Conservation (phyloP, 2,797 vertebrate species). For the Micropoecilia bifurca region DNA sequence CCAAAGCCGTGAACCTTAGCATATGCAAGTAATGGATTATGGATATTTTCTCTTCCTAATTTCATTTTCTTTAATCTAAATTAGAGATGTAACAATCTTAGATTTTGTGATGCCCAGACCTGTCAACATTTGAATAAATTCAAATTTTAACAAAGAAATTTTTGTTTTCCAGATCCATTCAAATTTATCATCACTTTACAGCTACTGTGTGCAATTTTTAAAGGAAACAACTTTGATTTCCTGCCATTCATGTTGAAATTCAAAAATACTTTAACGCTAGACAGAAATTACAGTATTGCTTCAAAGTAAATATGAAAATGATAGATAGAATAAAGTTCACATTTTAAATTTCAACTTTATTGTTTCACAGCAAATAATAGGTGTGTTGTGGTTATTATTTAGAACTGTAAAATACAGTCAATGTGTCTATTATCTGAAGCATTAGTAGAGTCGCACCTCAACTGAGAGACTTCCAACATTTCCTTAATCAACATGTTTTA, state of each 20-base stretch:
- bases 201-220: not conserved
- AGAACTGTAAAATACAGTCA: not conserved
- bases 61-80: slow-evolving; percentile 29
- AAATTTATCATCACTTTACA: not conserved
- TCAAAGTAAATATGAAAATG: not conserved
- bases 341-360: not conserved
- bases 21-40: not conserved
- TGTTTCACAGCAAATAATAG: not conserved
- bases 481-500: not conserved
- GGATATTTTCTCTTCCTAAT: slow-evolving; percentile 18
- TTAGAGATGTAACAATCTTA: not conserved
- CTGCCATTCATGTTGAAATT: not conserved
- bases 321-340: not conserved
- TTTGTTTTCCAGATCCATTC: not conserved
- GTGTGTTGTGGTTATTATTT: not conserved
- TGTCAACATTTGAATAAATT: not conserved
- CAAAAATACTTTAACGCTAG: not conserved
- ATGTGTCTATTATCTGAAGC: not conserved
- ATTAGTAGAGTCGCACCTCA: not conserved
- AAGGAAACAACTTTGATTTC: not conserved
- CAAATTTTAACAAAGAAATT: not conserved
- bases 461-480: not conserved
- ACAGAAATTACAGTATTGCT: not conserved
- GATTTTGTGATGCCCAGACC: not conserved
- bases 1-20: slow-evolving; percentile 34